A percentile compares a stretch with the other conserved stretches of the same genome.
phyloP scores from a whole-genome alignment of 2,888 invertebrate species.

The Caenorhabditis parvicauda region DNA sequence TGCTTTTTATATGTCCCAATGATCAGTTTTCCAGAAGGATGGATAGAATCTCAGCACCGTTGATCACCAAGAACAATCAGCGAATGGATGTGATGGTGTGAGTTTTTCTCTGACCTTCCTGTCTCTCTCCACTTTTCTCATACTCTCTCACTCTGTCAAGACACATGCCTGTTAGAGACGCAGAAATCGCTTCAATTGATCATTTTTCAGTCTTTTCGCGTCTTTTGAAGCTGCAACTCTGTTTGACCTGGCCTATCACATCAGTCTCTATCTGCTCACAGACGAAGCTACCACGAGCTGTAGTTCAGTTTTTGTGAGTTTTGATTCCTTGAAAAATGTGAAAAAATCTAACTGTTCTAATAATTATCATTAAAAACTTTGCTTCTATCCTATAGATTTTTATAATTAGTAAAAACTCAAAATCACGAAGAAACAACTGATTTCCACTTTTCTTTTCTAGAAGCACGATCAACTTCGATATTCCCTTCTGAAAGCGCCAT shows the following conservation, averaged over 20 bases:
- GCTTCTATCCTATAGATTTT: background rate
- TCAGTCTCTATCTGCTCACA: slow-evolving; percentile 37
- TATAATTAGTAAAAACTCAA: background rate
- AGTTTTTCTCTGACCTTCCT: too few relatives aligned
- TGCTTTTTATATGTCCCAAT: background rate
- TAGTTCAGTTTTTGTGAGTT: slow-evolving; percentile 45
- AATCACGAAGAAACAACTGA: background rate
- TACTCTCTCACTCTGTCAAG: background rate
- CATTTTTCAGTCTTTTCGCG: slow-evolving; percentile 27
- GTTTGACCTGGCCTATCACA: slow-evolving; percentile 42
- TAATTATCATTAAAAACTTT: background rate
- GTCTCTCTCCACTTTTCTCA: too few relatives aligned
- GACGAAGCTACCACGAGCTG: slow-evolving; percentile 35
- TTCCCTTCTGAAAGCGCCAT: slow-evolving; percentile 36
- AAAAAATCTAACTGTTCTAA: slow-evolving; percentile 15
- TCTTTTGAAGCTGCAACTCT: slow-evolving; percentile 40
- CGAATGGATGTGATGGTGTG: slow-evolving; percentile 31
- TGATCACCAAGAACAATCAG: slow-evolving; percentile 31
- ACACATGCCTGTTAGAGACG: background rate
- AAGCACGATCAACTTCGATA: slow-evolving; percentile 44
- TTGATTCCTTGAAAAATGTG: slow-evolving; percentile 5
- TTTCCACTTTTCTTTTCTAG: slow-evolving; percentile 15
- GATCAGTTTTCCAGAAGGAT: slow-evolving; percentile 13
- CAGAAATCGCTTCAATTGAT: too few relatives aligned
- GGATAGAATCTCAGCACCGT: slow-evolving; percentile 41